phyloP scores from a whole-genome alignment of 2,797 vertebrate genomes.

The Phataginus tricuspis region DNA sequence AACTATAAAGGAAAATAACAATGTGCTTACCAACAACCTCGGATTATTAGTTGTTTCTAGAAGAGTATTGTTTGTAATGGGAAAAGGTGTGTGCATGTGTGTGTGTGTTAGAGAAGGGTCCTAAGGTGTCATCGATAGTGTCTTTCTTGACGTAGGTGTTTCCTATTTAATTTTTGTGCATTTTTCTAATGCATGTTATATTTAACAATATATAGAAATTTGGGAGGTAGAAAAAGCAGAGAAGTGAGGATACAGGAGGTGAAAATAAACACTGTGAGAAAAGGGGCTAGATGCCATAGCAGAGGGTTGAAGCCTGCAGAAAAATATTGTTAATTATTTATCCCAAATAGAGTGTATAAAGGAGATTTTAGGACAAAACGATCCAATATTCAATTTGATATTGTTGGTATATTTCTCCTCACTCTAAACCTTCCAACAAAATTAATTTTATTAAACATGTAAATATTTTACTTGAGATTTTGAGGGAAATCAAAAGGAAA shows the following conservation, averaged over 20 bases:
- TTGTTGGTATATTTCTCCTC: not conserved
- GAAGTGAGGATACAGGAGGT: not conserved
- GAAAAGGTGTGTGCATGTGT: not conserved
- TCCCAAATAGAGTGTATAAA: not conserved
- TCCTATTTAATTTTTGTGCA: not conserved
- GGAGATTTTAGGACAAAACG: not conserved
- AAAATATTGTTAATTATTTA: not conserved
- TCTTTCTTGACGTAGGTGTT: not conserved
- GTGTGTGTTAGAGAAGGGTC: not conserved
- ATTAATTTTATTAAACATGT: constrained; percentile 10
- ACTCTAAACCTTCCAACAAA: not conserved
- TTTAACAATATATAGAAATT: constrained; percentile 10
- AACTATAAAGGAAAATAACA: not conserved
- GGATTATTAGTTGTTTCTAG: constrained; percentile 12
- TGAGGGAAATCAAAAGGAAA: not conserved
- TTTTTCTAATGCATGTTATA: not conserved
- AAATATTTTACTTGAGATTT: constrained; percentile 12
- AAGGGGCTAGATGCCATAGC: not conserved
- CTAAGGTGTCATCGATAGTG: not conserved
- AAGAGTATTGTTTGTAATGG: not conserved
- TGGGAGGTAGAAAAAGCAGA: not conserved
- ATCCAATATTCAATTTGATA: not conserved
- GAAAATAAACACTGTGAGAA: not conserved
- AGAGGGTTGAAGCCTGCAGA: not conserved
- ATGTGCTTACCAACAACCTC: not conserved